Evolutionary conservation across 1,140 invertebrate genomes (phyloP), one percentile per base, ranked within the genome.

Genomic region (Drosophila elegans): DNA sequence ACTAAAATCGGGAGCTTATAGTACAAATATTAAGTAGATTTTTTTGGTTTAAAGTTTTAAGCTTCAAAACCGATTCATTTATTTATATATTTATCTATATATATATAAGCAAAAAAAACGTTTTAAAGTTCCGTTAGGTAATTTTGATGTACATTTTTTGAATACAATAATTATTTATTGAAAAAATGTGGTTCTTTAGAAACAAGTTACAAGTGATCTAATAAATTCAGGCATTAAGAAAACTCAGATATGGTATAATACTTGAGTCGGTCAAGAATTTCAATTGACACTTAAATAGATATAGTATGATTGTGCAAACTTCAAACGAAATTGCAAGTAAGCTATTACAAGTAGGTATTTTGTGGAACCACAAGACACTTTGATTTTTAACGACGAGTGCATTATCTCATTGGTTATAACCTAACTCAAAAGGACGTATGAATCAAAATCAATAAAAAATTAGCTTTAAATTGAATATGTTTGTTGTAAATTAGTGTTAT

Each of bases 241-340:
- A 6, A 6, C 7, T 32, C 5, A 32, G 29, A 1, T 32, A 32
- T 32, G 29, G 29, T 32, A 36, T 51, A 36, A 16, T n/a, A 36
- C 29, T 53, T 59, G 16, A 52, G 6, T 53, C 21, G 21, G 12
- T 60, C 32, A 49, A 52, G 16, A 11, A 9, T 54, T 38, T n/a
- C 7, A 11, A 2, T n/a, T 3, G 16, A 4, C 12, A 55, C 57
- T 61, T 39, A 6, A 61, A 16, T 5, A 27, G 21, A 52, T 60
- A 54, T 38, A 27, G 27, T 16, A 53, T 25, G 48, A 56, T 39
- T 16, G 4, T 0, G 7, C 11, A n/a, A 56, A 36, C 25, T 56
- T 4, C 3, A 10, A 39, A 12, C 10, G 13, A 29, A 55, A 38
- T 10, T n/a, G 36, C 25, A 61, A 39, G 11, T 61, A 25, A 3